phyloP scores from a whole-genome alignment of 92 coral and sea anemone genomes.

The Zoanthus gigantus region DNA sequence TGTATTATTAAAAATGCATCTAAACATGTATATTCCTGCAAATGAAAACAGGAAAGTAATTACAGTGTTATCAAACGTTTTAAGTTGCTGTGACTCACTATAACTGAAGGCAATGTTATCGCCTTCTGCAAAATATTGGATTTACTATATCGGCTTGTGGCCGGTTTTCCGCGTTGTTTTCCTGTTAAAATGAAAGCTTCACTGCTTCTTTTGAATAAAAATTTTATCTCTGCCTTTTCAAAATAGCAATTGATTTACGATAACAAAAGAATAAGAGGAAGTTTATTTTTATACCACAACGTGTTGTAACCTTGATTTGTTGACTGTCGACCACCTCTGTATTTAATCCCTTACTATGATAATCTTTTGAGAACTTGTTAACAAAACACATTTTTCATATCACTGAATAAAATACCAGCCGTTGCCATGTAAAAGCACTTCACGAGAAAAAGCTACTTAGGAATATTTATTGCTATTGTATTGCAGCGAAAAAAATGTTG shows the following conservation, averaged over 20 bases:
- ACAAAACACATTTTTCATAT: background rate
- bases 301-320: background rate
- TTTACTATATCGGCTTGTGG: background rate
- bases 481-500: too few species aligned
- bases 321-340: background rate
- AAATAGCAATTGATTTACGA: background rate
- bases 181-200: background rate
- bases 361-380: background rate
- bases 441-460: background rate
- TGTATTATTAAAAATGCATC: background rate
- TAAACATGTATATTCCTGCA: constrained; percentile 37
- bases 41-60: background rate
- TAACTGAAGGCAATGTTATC: background rate
- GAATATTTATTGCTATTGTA: background rate
- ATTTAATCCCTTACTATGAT: background rate
- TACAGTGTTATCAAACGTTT: background rate
- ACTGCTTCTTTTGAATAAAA: background rate
- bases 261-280: background rate
- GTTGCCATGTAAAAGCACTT: background rate
- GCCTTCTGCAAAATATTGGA: too few species aligned
- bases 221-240: background rate
- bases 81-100: constrained; percentile 15
- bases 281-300: background rate
- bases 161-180: background rate
- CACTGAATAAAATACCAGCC: background rate